Evolutionary conservation across 2,113 vertebrate species (phyloP), one percentile per base, ranked within the genome.

Genomic region (Myocastor coypus): DNA sequence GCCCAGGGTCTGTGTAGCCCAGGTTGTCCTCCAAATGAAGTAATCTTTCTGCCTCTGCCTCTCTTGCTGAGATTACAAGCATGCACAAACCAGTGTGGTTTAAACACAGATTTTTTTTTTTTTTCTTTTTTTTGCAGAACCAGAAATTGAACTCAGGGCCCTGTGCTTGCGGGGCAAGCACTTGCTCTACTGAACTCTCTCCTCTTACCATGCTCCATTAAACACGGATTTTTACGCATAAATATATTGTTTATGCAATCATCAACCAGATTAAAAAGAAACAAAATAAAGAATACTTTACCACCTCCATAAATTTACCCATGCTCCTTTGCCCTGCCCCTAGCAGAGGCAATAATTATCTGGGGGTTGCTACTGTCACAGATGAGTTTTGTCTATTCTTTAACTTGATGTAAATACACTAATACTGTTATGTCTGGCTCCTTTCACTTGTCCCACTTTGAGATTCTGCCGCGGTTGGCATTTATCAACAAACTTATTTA

Each of bases 401-500:
- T 37, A 92, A 50, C 32, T 82, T 94, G 86, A 83, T 13, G 34
- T 46, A 92, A 90, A 78, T n/a, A 28, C 12, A 42, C 52, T 87
- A 42, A 46, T 32, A 92, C 17, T 69, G 26, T 50, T 50, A 52
- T n/a, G 6, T 73, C 46, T 84, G 66, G 28, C 64, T 91, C 87
- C 69, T 87, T 81, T 91, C 6, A 13, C 83, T 93, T 73, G 34
- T 84, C 52, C 71, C 3, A 0, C 30, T 68, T 55, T 78, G 30
- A 57, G 83, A 80, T 66, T 86, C 83, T 40, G 20, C 11, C 42
- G 55, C 30, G 40, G 61, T 93, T 92, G 92, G 59, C 28, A 3
- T 61, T 83, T 81, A 84, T 75, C 63, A 92, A 69, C 37, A 91
- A 24, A 83, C 66, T 91, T 83, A 40, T 71, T 77, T 90, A 26